phyloP scores from a whole-genome alignment of 2,113 vertebrate genomes.

The Hypanus sabinus region DNA sequence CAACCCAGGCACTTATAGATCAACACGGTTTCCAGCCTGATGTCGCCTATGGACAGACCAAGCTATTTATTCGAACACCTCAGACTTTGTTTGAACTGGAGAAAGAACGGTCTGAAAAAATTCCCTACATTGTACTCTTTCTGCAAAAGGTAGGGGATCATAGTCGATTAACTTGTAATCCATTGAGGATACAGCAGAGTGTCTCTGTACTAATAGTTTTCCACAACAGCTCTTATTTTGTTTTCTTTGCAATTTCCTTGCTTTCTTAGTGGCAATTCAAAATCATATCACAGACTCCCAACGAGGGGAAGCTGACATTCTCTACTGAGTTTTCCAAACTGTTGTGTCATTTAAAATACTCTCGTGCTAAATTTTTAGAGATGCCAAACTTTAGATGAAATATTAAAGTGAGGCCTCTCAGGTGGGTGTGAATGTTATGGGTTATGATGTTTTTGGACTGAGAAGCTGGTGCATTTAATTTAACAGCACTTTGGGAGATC shows the following conservation, averaged over 20 bases:
- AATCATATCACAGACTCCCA: not conserved
- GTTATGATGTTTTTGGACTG: too few relatives aligned
- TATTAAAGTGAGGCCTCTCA: not conserved
- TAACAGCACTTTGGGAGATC: not conserved
- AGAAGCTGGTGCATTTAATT: not conserved
- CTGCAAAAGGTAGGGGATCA: conserved; percentile 75
- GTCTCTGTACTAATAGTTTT: too few relatives aligned
- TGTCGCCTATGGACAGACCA: conserved; percentile 78
- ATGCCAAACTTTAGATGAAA: not conserved
- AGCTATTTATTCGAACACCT: conserved; percentile 81
- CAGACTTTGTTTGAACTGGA: conserved; percentile 73
- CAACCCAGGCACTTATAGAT: conserved; percentile 70
- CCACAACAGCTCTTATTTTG: too few relatives aligned
- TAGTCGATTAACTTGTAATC: not conserved
- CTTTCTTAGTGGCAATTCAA: not conserved
- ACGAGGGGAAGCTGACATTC: not conserved
- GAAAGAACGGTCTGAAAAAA: conserved; percentile 69
- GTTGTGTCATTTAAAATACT: not conserved
- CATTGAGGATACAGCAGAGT: not conserved
- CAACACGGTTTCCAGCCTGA: conserved; percentile 78
- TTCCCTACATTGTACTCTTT: conserved; percentile 85
- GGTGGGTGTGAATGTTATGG: too few relatives aligned
- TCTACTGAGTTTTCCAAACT: not conserved
- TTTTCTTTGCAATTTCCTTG: not conserved
- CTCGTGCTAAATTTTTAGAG: not conserved